A percentile compares a stretch with the other conserved stretches of the same genome.
Conservation (phyloP, 2,888 invertebrate genomes). For the Lepetodrilus schrolli region DNA sequence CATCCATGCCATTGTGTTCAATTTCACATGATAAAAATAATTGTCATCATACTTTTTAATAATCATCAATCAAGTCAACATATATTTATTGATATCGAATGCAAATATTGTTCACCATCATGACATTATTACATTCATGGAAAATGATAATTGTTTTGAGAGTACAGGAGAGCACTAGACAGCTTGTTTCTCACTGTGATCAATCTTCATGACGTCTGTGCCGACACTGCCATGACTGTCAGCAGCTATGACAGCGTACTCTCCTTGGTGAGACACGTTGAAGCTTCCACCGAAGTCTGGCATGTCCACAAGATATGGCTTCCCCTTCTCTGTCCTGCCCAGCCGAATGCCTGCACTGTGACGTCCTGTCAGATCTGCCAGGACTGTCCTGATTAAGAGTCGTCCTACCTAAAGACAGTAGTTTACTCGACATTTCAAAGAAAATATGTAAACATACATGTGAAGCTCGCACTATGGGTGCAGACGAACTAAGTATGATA, state of each 20-base stretch:
- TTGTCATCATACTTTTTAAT: too few relatives aligned
- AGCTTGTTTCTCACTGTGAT: slow-evolving; percentile 74
- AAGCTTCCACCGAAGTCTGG: slow-evolving; percentile 78
- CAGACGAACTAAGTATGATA: too few relatives aligned
- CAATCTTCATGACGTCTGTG: slow-evolving; percentile 92
- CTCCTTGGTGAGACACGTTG: slow-evolving; percentile 95
- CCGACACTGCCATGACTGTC: slow-evolving; percentile 71
- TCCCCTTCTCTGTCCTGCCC: slow-evolving; percentile 74
- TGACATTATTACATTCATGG: too few relatives aligned
- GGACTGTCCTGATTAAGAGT: slow-evolving; percentile 88
- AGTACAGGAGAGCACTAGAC: too few relatives aligned
- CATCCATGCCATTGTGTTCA: too few relatives aligned
- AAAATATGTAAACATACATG: too few relatives aligned
- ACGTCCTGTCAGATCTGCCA: slow-evolving; percentile 80
- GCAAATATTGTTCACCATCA: too few relatives aligned
- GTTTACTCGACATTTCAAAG: too few relatives aligned
- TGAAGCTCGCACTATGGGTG: too few relatives aligned
- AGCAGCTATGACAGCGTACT: slow-evolving; percentile 85
- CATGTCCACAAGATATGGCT: slow-evolving; percentile 69
- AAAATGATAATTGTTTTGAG: background rate
- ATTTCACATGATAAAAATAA: too few relatives aligned
- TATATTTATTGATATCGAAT: too few relatives aligned
- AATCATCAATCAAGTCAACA: too few relatives aligned
- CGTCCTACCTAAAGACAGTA: slow-evolving; percentile 80
- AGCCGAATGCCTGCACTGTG: slow-evolving; percentile 81